Evolutionary conservation across 2,888 invertebrate species (phyloP), one percentile per base, ranked within the genome.

Genomic region (Netelia inedita): DNA sequence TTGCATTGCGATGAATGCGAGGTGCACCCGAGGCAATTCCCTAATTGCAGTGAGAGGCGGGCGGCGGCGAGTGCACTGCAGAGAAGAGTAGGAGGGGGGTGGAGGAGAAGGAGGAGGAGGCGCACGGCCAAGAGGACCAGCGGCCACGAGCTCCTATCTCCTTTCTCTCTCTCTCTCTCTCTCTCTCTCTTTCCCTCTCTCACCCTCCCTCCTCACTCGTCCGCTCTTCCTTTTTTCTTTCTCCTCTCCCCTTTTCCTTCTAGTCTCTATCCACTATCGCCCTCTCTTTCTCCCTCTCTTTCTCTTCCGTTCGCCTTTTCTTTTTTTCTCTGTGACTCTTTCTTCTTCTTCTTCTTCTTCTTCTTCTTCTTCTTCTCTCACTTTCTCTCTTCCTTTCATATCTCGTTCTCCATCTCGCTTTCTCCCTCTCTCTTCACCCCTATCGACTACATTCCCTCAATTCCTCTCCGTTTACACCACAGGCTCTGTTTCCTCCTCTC

Each of bases 91-190:
- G 71, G 16, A 69, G 66, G 28, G 23, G 35, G 50, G 66, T 9
- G 57, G 66, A 71, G 59, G 75, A 75, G 87, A 90, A 94, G 94
- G 94, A 93, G 94, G 94, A 79, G 80, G 82, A 83, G 86, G 83
- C 84, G 86, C 85, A 83, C 74, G 76, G 79, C 79, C 79, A 53
- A 74, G 82, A 79, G 82, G 82, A 82, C 79, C 79, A 85, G 79
- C 78, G 79, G 78, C 83, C 81, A 83, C 83, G 83, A 83, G 80
- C 74, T 78, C 43, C 53, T 71, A 66, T 81, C 74, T 72, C 23
- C 78, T 85, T 59, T 73, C 71, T 80, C 65, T 57, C 65, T 23
- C 57, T 69, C 68, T 41, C 59, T 8, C 16, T 6, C 59, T 69
- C 79, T 61, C 79, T 79, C 50, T 84, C 66, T 72, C 57, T 68